Evolutionary conservation across 2,888 invertebrate species (phyloP).

Genomic region (Mactromeris polynyma): DNA sequence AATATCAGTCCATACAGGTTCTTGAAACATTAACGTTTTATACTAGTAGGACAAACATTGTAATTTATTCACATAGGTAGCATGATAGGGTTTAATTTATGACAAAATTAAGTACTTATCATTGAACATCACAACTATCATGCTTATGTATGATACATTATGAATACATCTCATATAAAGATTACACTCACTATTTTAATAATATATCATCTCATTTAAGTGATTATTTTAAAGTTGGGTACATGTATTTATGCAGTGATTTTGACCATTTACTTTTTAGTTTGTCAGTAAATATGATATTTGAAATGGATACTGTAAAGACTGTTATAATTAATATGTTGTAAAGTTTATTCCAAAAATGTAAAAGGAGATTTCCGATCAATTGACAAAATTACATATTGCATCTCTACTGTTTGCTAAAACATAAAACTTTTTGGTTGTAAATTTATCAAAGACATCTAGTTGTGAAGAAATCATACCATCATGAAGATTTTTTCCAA

Average conservation of each 20-base stretch:
- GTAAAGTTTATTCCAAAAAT: too few species aligned
- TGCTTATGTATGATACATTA: neutral
- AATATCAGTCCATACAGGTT: too few species aligned
- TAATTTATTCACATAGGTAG: too few species aligned
- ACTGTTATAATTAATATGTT: too few species aligned
- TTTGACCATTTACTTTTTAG: too few species aligned
- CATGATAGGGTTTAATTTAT: too few species aligned
- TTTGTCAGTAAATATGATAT: too few species aligned
- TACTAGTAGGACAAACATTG: too few species aligned
- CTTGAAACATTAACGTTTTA: too few species aligned
- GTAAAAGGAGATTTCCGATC: neutral
- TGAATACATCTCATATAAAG: neutral
- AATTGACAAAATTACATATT: neutral
- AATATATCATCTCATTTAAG: neutral
- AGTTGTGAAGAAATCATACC: neutral
- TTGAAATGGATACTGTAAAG: too few species aligned
- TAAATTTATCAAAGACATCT: neutral
- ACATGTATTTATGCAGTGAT: too few species aligned
- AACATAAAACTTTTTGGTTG: neutral
- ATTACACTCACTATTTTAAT: neutral
- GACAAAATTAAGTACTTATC: neutral
- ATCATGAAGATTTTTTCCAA: constrained; percentile 34
- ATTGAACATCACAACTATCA: neutral
- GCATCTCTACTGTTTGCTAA: neutral
- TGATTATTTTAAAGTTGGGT: neutral